Evolutionary conservation across 2,888 invertebrate species (phyloP), one percentile per base, ranked within the genome.

Genomic region (Trachelus tabidus): DNA sequence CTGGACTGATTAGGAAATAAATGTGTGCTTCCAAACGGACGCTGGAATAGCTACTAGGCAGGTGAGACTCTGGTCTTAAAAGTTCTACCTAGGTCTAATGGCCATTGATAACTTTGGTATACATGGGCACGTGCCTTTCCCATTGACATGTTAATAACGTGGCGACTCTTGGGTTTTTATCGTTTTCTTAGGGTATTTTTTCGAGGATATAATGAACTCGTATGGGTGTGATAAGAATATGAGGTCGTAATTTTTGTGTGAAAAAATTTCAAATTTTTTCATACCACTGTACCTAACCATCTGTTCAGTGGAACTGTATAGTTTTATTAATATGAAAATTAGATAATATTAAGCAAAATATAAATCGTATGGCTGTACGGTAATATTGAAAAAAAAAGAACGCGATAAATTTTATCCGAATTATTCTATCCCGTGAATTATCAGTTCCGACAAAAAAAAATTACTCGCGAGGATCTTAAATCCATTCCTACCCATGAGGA

Each of bases 1-100:
- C 23, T 15, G 75, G 81, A 81, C 83, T 81, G 83, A 83, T 83
- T 83, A 83, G 83, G 81, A 80, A 81, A 81, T 81, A 81, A 83
- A 83, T 82, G 82, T 81, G 81, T 73, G 81, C 76, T 79, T 81
- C 74, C 75, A 75, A 76, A 77, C 76, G 76, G 76, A 68, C 68
- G 78, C 56, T 73, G 74, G 77, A 80, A 82, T 80, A 76, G 80
- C 77, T 81, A 75, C 73, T 76, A 74, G 79, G 82, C 83, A 83
- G 83, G 83, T 83, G 83, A 81, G 34, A 75, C 23, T 34, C 34
- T 12, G 34, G 69, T n/a, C 69, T 75, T 40, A 9, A 2, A 23
- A 23, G 56, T 56, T 56, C 9, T 9, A 56, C 56, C 56, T 56
- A 56, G 56, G 23, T 79, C 78, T 77, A 79, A 82, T 81, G 75